Conservation (phyloP, 2,888 invertebrate genomes). For the Orthosia gracilis region DNA sequence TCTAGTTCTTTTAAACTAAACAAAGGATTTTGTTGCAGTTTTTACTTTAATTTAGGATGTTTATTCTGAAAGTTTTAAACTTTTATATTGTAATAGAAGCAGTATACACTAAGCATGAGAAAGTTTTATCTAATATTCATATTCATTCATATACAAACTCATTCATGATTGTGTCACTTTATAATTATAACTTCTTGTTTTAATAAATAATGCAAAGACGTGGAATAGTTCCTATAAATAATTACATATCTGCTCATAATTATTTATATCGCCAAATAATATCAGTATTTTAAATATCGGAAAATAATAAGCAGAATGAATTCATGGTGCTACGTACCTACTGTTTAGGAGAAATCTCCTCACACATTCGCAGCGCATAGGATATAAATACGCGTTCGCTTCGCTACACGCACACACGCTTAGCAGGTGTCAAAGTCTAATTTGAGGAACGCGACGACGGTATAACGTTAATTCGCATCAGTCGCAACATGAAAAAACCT, state of each 20-base stretch:
- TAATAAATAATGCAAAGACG: not conserved
- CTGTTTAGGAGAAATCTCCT: slow-evolving; percentile 69
- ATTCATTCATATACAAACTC: not conserved
- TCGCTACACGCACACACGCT: slow-evolving; percentile 78
- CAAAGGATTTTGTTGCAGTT: not conserved
- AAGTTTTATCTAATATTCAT: slow-evolving; percentile 1
- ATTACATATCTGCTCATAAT: not conserved
- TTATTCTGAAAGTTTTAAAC: not conserved
- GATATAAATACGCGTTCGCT: slow-evolving; percentile 75
- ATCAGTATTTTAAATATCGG: not conserved
- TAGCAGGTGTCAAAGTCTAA: slow-evolving; percentile 89
- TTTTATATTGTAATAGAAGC: not conserved
- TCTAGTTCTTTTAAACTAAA: not conserved
- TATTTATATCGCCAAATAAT: not conserved
- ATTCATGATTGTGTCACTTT: not conserved
- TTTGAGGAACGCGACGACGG: slow-evolving; percentile 71
- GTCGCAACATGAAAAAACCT: slow-evolving; percentile 41
- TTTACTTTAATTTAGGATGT: not conserved
- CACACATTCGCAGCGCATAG: slow-evolving; percentile 72
- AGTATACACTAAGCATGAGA: not conserved
- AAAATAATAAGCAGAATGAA: slow-evolving; percentile 32
- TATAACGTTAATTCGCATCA: slow-evolving; percentile 70
- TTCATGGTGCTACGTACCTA: slow-evolving; percentile 18
- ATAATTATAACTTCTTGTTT: not conserved
- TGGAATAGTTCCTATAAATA: not conserved